Conservation (phyloP, 2,888 invertebrate species). For the Andrena fulva region DNA sequence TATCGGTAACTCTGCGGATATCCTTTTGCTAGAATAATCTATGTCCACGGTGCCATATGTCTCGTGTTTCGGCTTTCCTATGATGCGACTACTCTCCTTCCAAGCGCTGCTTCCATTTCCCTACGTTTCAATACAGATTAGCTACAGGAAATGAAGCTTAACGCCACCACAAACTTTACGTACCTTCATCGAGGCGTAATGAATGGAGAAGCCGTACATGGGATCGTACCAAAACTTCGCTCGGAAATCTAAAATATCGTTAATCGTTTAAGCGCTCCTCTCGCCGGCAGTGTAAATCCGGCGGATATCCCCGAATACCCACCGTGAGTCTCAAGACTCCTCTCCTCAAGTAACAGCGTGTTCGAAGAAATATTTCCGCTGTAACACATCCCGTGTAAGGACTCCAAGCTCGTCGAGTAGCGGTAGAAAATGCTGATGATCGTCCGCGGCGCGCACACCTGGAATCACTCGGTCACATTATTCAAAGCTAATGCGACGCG, state of each 20-base stretch:
- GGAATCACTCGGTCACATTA: slow-evolving; percentile 15
- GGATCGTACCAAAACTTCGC: slow-evolving; percentile 71
- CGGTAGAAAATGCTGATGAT: slow-evolving; percentile 60
- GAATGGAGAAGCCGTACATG: slow-evolving; percentile 76
- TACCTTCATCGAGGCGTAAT: slow-evolving; percentile 60
- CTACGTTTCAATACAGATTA: neutral
- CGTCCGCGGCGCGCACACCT: slow-evolving; percentile 78
- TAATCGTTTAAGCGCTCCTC: neutral
- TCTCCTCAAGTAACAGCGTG: slow-evolving; percentile 52
- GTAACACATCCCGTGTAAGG: slow-evolving; percentile 79
- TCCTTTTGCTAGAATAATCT: slow-evolving; percentile 18
- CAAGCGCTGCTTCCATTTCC: neutral
- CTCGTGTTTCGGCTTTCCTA: slow-evolving; percentile 72
- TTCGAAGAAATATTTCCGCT: slow-evolving; percentile 51
- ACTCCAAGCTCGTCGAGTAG: slow-evolving; percentile 26
- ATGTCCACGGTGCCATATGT: slow-evolving; percentile 64
- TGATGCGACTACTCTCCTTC: slow-evolving; percentile 46
- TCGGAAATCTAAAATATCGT: slow-evolving; percentile 67
- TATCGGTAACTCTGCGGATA: slow-evolving; percentile 39
- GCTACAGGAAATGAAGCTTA: neutral
- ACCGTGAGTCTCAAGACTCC: slow-evolving; percentile 61
- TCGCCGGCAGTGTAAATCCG: neutral
- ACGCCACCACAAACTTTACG: neutral
- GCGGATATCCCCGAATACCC: neutral
- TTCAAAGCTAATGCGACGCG: neutral